Conservation (phyloP, 2,113 vertebrate genomes). For the Larimichthys crocea region DNA sequence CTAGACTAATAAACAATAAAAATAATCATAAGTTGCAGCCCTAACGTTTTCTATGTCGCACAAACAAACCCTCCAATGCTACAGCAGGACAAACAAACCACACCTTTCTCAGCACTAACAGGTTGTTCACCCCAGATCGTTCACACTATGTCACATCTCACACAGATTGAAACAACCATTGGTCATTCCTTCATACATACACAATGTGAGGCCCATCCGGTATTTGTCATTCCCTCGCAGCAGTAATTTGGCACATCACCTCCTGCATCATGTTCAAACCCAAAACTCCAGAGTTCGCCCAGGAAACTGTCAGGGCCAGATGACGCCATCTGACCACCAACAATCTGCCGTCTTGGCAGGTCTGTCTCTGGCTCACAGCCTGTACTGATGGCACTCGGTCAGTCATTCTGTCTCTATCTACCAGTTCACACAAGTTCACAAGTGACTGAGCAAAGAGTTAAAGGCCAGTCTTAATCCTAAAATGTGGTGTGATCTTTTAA, state of each 20-base stretch:
- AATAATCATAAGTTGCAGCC: background rate
- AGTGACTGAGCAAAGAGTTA: conserved; percentile 45
- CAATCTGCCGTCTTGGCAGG: conserved; percentile 29
- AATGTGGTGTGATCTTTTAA: conserved; percentile 62
- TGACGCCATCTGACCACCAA: conserved; percentile 44
- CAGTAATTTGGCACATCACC: conserved; percentile 17
- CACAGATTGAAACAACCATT: background rate
- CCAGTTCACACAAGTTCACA: conserved; percentile 10
- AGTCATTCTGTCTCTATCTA: conserved; percentile 26
- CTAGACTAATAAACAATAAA: background rate
- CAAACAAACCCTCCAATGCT: background rate
- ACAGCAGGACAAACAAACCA: background rate
- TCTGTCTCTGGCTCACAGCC: conserved; percentile 16
- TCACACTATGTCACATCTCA: conserved; percentile 2
- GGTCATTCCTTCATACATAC: conserved; percentile 21
- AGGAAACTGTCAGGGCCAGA: conserved; percentile 10
- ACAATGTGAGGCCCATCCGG: conserved; percentile 24
- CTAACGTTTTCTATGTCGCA: background rate
- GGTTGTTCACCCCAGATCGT: background rate
- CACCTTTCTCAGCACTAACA: background rate
- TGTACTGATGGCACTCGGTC: background rate
- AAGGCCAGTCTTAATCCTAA: conserved; percentile 57
- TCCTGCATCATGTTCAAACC: conserved; percentile 27
- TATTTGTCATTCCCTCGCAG: conserved; percentile 34
- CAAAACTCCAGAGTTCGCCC: conserved; percentile 28